Evolutionary conservation across 2,113 vertebrate genomes (phyloP).

Genomic region (Triplophysa rosa): DNA sequence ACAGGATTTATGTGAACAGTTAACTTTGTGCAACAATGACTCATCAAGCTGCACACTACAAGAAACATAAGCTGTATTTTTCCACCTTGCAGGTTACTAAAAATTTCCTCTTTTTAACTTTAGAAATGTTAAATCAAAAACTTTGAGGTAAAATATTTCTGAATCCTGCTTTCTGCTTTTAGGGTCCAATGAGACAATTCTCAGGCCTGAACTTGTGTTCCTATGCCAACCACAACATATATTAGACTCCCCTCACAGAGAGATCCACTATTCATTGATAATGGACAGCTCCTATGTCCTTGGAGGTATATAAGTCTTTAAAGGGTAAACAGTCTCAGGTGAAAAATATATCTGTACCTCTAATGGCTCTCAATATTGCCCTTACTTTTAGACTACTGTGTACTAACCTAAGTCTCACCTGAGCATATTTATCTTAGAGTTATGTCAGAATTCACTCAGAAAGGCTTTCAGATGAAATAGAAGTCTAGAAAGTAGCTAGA

Average conservation of each 20-base stretch:
- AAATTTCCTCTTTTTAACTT: neutral
- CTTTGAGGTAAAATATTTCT: neutral
- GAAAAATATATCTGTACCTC: slow-evolving; percentile 30
- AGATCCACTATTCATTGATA: slow-evolving; percentile 41
- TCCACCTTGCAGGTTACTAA: slow-evolving; percentile 19
- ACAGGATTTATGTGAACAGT: neutral
- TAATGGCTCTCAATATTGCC: slow-evolving; percentile 43
- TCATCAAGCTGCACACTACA: slow-evolving; percentile 4
- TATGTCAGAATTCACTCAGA: slow-evolving; percentile 30
- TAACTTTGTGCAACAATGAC: neutral
- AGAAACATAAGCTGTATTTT: neutral
- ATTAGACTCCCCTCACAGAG: neutral
- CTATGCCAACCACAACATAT: neutral
- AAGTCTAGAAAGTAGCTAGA: neutral
- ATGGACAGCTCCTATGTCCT: slow-evolving; percentile 26
- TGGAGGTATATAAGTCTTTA: slow-evolving; percentile 22
- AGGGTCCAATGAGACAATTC: neutral
- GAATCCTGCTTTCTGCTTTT: neutral
- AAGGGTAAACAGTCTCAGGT: slow-evolving; percentile 34
- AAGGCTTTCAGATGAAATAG: slow-evolving; percentile 33
- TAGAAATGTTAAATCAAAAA: neutral
- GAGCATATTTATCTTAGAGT: slow-evolving; percentile 37
- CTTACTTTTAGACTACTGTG: slow-evolving; percentile 36
- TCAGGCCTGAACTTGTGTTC: slow-evolving; percentile 1
- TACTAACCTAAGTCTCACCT: slow-evolving; percentile 28